Conservation (phyloP, 1,140 invertebrate genomes). For the Oreohelix idahoensis region DNA sequence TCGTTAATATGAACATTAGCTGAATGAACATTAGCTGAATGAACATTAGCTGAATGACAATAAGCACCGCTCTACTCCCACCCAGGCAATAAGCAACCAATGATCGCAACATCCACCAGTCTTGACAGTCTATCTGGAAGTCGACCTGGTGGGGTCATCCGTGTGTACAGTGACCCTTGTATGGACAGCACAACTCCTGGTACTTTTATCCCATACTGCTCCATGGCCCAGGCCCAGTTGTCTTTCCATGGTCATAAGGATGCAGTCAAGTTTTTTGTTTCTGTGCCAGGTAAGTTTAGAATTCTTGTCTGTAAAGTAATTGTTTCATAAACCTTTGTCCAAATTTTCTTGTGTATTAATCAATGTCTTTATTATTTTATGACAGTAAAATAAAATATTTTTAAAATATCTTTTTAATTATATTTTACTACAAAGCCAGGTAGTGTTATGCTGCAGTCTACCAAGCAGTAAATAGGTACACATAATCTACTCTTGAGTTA, state of each 20-base stretch:
- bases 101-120: constrained; percentile 56
- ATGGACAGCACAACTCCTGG: constrained; percentile 66
- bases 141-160: constrained; percentile 67
- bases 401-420: too few species aligned
- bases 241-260: constrained; percentile 99
- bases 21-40: too few species aligned
- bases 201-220: constrained; percentile 88
- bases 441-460: too few species aligned
- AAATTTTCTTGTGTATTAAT: not conserved
- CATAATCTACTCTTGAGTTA: too few species aligned
- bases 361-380: too few species aligned
- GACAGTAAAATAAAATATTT: too few species aligned
- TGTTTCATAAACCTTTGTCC: not conserved
- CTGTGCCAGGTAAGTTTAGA: constrained; percentile 73
- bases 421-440: too few species aligned
- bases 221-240: constrained; percentile 97
- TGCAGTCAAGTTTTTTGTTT: constrained; percentile 98
- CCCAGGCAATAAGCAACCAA: constrained; percentile 63
- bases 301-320: not conserved
- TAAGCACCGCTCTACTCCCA: too few species aligned
- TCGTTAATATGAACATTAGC: too few species aligned
- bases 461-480: too few species aligned
- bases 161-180: constrained; percentile 68
- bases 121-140: constrained; percentile 34
- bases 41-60: too few species aligned